These are phyloP conservation scores for Cephus rjabovi DNA, from an alignment of 2,888 invertebrate species.

Conservation along the genomic window DNA sequence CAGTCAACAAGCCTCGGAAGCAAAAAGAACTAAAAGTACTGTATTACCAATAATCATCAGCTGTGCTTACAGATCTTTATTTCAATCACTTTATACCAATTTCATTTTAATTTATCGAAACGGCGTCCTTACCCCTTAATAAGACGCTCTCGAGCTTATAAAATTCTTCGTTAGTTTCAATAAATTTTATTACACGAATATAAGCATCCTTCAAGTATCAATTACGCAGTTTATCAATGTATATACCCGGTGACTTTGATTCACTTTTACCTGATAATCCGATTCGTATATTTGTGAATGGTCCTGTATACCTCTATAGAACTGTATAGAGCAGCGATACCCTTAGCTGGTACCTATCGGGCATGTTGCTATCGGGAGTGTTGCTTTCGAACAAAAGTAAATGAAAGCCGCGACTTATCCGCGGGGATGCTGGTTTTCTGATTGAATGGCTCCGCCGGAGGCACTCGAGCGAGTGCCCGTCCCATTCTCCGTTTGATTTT, in stretches of 20 bases:
- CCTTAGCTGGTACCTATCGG: background rate
- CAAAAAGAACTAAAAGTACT: background rate
- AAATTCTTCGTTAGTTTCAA: background rate
- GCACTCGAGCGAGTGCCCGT: constrained; percentile 47
- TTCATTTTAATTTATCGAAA: background rate
- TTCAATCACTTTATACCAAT: background rate
- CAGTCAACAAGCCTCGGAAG: background rate
- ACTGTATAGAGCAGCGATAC: background rate
- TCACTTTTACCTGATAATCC: background rate
- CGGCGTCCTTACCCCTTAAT: background rate
- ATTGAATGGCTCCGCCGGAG: constrained; percentile 65
- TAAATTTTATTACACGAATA: background rate
- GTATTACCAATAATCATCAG: background rate
- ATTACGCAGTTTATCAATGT: background rate
- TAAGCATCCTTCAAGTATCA: background rate
- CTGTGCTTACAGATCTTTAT: background rate
- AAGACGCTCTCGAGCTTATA: background rate
- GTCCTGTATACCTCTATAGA: background rate
- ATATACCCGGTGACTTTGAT: background rate
- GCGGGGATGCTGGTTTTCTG: constrained; percentile 48
- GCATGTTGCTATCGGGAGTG: background rate
- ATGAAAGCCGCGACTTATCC: constrained; percentile 61
- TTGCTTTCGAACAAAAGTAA: constrained; percentile 24
- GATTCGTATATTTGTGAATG: background rate
- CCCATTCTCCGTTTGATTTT: constrained; percentile 18